Evolutionary conservation across 2,888 invertebrate genomes (phyloP).

Genomic region (Drosophila quasianomalipes): DNA sequence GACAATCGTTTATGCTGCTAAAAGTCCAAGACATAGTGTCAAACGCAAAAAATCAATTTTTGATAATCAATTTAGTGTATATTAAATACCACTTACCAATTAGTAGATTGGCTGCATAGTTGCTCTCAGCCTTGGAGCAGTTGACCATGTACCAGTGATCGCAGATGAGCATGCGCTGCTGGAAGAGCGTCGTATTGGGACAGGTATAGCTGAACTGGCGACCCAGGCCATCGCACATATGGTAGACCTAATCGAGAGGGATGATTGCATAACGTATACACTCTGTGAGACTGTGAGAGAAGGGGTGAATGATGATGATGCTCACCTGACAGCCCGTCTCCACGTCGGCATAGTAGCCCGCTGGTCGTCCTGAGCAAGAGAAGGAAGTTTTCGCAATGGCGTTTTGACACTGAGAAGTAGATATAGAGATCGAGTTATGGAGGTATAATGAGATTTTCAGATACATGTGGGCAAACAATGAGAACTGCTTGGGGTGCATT

Average conservation of each 20-base stretch:
- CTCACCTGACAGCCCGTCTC: slow-evolving; percentile 91
- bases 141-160: slow-evolving; percentile 94
- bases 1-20: neutral
- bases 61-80: neutral
- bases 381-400: slow-evolving; percentile 86
- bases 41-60: neutral
- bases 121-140: slow-evolving; percentile 89
- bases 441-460: neutral
- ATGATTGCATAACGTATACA: neutral
- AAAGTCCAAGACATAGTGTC: neutral
- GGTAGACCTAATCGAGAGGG: slow-evolving; percentile 88
- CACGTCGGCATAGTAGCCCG: slow-evolving; percentile 92
- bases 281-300: too few species aligned
- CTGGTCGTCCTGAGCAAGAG: slow-evolving; percentile 88
- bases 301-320: neutral
- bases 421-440: neutral
- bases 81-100: slow-evolving; percentile 87
- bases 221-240: slow-evolving; percentile 92
- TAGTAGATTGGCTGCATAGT: slow-evolving; percentile 90
- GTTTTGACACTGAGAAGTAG: slow-evolving; percentile 45
- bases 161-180: slow-evolving; percentile 92
- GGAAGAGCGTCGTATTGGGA: slow-evolving; percentile 92
- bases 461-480: slow-evolving; percentile 12
- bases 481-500: slow-evolving; percentile 31
- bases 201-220: slow-evolving; percentile 92